phyloP scores from a whole-genome alignment of 2,113 vertebrate species.

The Chloroceryle aenea region DNA sequence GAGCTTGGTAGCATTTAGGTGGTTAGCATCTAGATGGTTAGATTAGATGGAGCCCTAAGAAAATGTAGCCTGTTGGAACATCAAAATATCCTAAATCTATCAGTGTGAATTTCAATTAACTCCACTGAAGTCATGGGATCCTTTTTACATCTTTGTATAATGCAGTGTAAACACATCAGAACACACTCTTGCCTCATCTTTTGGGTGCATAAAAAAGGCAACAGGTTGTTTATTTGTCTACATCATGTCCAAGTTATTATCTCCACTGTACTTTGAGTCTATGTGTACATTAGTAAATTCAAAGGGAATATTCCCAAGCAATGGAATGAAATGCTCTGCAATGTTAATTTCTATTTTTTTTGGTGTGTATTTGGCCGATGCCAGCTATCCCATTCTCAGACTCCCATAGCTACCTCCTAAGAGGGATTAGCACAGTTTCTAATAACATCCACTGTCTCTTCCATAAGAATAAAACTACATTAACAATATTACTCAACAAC shows the following conservation, averaged over 20 bases:
- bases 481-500: neutral
- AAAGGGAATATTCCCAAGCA: neutral
- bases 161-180: neutral
- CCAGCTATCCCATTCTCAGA: neutral
- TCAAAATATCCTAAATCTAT: neutral
- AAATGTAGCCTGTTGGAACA: neutral
- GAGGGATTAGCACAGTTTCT: neutral
- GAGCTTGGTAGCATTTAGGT: neutral
- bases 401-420: neutral
- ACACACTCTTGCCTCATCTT: neutral
- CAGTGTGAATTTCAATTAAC: neutral
- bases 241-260: neutral
- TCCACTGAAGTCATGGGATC: neutral
- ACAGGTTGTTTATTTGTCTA: neutral
- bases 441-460: neutral
- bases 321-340: neutral
- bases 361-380: neutral
- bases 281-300: neutral
- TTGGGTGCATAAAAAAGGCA: neutral
- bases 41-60: neutral
- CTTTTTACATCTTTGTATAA: neutral
- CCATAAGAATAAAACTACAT: neutral
- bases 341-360: neutral
- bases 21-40: neutral
- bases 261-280: neutral